Evolutionary conservation across 2,113 vertebrate genomes (phyloP), one percentile per base, ranked within the genome.

Genomic region (Psittacus erithacus): DNA sequence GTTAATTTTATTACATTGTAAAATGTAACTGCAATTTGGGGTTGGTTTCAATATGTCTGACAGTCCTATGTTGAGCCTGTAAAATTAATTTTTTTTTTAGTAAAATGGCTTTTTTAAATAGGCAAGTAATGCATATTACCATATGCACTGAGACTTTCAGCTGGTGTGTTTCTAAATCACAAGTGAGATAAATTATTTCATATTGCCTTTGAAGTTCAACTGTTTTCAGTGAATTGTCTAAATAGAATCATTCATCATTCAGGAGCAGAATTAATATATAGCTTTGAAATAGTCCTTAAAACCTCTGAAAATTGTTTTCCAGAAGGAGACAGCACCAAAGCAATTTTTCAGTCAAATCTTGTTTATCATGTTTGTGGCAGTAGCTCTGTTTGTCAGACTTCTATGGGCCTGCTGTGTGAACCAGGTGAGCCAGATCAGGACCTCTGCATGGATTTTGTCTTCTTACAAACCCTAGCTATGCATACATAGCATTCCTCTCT

Each of bases 151-250:
- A 78, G 60, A 77, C 50, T 74, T 59, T 93, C 46, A 64, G 71
- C 60, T 95, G 59, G 18, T 77, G 28, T 90, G 23, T 80, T 92
- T 93, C 85, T 78, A 88, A 90, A 86, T 65, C 68, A 77, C 46
- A 90, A 63, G 55, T 62, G 75, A 77, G 60, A 50, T 71, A 86
- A 83, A 85, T 88, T 0, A 91, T 92, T 88, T 96, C 35, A 44
- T 67, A 53, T 70, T 71, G 71, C 60, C 82, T 92, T 88, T 93
- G 85, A 95, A 94, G 79, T 91, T 94, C 79, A 83, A 3, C 82
- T 85, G 53, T 91, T 90, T 95, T 88, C 78, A 80, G 63, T 88
- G 50, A 94, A 93, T 82, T 94, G 79, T 94, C 91, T 97, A 92
- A 93, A 77, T 68, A 91, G 59, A 93, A 43, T 90, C 43, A 94